phyloP scores from a whole-genome alignment of 2,113 vertebrate species.

The Callipepla squamata region DNA sequence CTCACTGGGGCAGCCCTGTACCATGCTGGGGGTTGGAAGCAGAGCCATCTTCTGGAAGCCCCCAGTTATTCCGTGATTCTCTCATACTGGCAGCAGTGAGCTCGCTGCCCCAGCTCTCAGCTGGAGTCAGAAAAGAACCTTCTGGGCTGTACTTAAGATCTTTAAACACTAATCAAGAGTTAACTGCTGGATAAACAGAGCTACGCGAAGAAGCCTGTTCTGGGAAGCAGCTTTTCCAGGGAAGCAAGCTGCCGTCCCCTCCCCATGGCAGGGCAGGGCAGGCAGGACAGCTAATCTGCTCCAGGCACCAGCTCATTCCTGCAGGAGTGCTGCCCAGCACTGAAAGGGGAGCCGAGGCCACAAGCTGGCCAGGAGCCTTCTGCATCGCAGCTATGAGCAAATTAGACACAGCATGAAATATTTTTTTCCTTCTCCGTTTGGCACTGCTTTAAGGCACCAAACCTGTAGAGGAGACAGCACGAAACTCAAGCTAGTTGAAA shows the following conservation, averaged over 20 bases:
- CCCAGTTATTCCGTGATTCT: not conserved
- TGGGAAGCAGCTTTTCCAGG: not conserved
- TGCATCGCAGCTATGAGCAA: not conserved
- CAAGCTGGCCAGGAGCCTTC: not conserved
- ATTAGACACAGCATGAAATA: accelerated
- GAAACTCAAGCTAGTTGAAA: not conserved
- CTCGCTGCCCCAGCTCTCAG: not conserved
- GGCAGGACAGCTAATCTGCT: not conserved
- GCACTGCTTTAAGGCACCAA: not conserved
- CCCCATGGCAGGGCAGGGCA: not conserved
- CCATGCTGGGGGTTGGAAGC: accelerated
- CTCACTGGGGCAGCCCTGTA: accelerated
- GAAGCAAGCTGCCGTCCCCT: not conserved
- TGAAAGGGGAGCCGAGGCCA: not conserved
- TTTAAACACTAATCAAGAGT: not conserved
- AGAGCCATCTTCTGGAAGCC: not conserved
- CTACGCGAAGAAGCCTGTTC: not conserved
- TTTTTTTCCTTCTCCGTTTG: not conserved
- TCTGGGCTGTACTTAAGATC: not conserved
- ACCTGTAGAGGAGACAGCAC: not conserved
- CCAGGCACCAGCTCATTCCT: not conserved
- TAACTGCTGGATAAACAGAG: not conserved
- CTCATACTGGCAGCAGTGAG: accelerated
- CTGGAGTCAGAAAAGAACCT: not conserved
- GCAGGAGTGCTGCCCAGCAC: not conserved